Evolutionary conservation across 2,888 invertebrate genomes (phyloP).

Genomic region (Leucoma salicis): DNA sequence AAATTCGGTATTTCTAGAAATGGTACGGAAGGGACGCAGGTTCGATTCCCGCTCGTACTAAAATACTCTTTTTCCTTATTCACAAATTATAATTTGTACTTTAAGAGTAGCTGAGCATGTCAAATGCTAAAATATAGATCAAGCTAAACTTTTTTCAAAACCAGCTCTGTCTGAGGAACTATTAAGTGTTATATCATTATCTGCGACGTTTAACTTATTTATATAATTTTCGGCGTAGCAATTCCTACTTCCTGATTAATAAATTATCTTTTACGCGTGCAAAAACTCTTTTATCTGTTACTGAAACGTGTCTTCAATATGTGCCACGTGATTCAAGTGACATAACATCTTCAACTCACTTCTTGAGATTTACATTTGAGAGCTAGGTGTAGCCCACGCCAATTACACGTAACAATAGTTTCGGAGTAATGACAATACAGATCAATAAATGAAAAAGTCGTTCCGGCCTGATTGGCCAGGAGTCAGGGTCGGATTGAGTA

Average conservation of each 20-base stretch:
- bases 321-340: slow-evolving; percentile 9
- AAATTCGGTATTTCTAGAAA: no score
- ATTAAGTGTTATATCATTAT: slow-evolving; percentile 13
- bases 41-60: no score
- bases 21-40: no score
- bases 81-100: no score
- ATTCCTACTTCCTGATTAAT: slow-evolving; percentile 23
- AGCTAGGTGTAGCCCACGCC: not conserved
- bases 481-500: slow-evolving; percentile 77
- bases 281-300: slow-evolving; percentile 15
- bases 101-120: no score
- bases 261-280: slow-evolving; percentile 15
- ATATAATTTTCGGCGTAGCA: slow-evolving; percentile 4
- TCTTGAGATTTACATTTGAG: not conserved
- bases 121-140: no score
- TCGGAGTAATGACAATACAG: slow-evolving; percentile 41
- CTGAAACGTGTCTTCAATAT: slow-evolving; percentile 15
- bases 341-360: slow-evolving; percentile 7
- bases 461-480: slow-evolving; percentile 75
- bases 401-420: slow-evolving; percentile 25
- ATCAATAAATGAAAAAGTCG: slow-evolving; percentile 69
- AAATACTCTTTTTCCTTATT: no score
- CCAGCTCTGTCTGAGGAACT: slow-evolving; percentile 14
- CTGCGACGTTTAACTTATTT: slow-evolving; percentile 6
- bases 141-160: slow-evolving; percentile 42